Evolutionary conservation across 2,888 invertebrate species (phyloP).

Genomic region (Diarsia dahlii): DNA sequence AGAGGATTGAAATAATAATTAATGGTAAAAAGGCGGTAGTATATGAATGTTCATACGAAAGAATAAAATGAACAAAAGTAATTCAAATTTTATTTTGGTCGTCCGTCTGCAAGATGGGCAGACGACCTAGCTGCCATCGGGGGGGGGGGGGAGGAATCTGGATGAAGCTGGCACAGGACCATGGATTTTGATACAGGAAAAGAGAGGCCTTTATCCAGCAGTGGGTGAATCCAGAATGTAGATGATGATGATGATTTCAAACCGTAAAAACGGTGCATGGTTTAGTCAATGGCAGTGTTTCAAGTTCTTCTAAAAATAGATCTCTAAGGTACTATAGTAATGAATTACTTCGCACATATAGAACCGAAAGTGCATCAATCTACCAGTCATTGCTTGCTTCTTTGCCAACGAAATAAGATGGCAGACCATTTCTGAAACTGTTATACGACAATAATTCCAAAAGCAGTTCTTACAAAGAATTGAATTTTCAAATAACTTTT

Average conservation of each 20-base stretch:
- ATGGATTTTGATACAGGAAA: no score
- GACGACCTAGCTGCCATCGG: no score
- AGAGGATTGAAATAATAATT: not conserved
- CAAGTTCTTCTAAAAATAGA: not conserved
- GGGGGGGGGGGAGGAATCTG: no score
- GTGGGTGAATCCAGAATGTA: no score
- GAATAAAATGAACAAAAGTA: not conserved
- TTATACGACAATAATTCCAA: not conserved
- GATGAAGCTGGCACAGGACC: no score
- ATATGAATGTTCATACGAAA: not conserved
- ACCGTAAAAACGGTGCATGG: not conserved
- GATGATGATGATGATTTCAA: not conserved
- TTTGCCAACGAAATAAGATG: not conserved
- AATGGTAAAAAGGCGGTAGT: not conserved
- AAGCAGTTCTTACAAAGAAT: not conserved
- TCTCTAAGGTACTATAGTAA: not conserved
- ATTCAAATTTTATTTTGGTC: no score
- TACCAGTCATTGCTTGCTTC: not conserved
- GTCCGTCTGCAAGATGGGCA: no score
- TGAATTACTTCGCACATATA: not conserved
- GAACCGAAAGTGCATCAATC: not conserved
- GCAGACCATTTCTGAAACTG: not conserved
- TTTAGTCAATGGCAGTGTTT: not conserved
- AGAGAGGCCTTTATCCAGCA: no score
- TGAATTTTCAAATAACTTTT: conserved; percentile 3